Evolutionary conservation across 2,113 vertebrate genomes (phyloP).

Genomic region (Uria lomvia): DNA sequence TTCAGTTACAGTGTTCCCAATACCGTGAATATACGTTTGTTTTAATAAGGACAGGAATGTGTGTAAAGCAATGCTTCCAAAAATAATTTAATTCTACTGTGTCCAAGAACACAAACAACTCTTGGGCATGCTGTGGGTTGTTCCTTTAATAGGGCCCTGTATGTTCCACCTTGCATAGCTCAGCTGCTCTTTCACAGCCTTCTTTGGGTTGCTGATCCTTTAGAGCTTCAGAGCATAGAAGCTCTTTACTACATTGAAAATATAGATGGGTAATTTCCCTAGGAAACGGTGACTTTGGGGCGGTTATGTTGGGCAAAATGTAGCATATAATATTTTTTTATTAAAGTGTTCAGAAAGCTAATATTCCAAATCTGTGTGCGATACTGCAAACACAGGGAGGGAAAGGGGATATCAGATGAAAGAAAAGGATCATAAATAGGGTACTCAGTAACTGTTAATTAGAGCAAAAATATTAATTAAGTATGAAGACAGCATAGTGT

Average conservation of each 20-base stretch:
- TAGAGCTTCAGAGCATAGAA: neutral
- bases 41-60: neutral
- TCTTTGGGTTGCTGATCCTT: neutral
- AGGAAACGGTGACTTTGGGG: neutral
- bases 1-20: neutral
- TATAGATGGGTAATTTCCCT: neutral
- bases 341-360: neutral
- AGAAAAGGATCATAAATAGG: neutral
- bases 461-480: constrained; percentile 55
- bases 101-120: neutral
- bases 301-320: neutral
- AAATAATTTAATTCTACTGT: neutral
- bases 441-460: constrained; percentile 29
- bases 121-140: neutral
- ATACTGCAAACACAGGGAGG: neutral
- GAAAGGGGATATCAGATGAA: neutral
- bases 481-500: neutral
- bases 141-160: neutral
- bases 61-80: neutral
- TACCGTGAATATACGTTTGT: neutral
- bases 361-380: neutral
- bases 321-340: neutral
- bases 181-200: neutral
- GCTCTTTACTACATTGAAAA: neutral
- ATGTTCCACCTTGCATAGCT: neutral